Evolutionary conservation across 2,113 vertebrate genomes (phyloP).

Genomic region (Thunnus thynnus): DNA sequence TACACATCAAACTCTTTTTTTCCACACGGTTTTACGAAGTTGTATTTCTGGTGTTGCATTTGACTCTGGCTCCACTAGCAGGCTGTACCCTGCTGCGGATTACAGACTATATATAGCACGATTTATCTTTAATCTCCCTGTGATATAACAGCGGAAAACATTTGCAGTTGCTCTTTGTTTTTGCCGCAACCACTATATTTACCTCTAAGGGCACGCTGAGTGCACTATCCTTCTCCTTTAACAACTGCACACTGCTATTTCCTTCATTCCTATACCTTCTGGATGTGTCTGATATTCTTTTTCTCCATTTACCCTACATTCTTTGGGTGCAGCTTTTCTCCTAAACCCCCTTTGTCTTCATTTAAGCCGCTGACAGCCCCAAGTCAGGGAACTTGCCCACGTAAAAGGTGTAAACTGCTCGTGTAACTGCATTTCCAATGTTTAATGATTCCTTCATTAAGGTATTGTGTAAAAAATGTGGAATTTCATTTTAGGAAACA

Average conservation of each 20-base stretch:
- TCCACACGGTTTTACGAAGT: background rate
- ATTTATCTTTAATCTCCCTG: slow-evolving; percentile 77
- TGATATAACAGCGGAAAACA: slow-evolving; percentile 63
- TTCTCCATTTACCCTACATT: background rate
- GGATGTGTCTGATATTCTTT: background rate
- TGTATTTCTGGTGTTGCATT: slow-evolving; percentile 32
- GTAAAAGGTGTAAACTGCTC: background rate
- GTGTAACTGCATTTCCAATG: background rate
- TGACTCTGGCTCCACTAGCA: slow-evolving; percentile 37
- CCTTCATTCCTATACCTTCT: background rate
- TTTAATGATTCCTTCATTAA: background rate
- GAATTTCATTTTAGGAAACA: background rate
- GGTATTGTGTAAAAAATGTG: background rate
- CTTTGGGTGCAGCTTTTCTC: background rate
- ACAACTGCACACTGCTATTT: background rate
- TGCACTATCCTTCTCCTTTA: slow-evolving; percentile 5
- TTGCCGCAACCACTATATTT: slow-evolving; percentile 17
- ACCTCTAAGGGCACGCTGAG: slow-evolving; percentile 45
- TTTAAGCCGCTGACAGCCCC: slow-evolving; percentile 3
- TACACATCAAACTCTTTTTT: background rate
- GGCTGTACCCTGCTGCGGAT: slow-evolving; percentile 60
- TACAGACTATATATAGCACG: slow-evolving; percentile 75
- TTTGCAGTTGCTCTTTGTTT: slow-evolving; percentile 66
- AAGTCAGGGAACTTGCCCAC: background rate
- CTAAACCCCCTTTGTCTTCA: background rate